These are phyloP conservation scores for Exocentrus adspersus DNA, from an alignment of 2,888 invertebrate species.

Conservation along the genomic window DNA sequence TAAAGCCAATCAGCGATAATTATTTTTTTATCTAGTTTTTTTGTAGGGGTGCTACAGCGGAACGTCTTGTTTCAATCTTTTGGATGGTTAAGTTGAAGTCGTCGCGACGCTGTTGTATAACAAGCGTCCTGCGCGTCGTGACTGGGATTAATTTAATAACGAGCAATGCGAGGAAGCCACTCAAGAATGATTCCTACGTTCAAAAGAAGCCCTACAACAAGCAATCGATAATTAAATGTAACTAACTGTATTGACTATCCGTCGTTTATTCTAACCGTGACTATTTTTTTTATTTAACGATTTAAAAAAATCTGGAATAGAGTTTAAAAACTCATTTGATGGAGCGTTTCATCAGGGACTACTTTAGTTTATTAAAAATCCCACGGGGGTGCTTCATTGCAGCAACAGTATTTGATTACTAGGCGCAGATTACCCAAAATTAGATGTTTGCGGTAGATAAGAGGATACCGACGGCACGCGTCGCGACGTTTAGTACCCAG, in stretches of 20 bases:
- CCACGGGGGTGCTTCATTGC: not conserved
- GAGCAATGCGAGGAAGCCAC: constrained; percentile 53
- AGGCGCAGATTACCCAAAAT: constrained; percentile 43
- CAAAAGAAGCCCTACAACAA: constrained; percentile 51
- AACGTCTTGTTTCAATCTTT: too few relatives aligned
- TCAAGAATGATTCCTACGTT: constrained; percentile 51
- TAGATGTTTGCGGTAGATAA: constrained; percentile 47
- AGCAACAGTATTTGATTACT: constrained; percentile 39
- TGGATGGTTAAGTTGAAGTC: not conserved
- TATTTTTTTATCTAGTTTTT: too few relatives aligned
- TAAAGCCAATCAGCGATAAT: too few relatives aligned
- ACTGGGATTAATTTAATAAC: constrained; percentile 55
- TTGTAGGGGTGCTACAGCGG: too few relatives aligned
- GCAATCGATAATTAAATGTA: constrained; percentile 49
- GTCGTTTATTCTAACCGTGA: too few relatives aligned
- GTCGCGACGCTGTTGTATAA: constrained; percentile 14
- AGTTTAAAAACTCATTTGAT: too few relatives aligned
- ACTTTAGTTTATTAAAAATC: constrained; percentile 13
- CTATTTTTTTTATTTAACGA: too few relatives aligned
- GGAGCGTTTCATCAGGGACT: too few relatives aligned
- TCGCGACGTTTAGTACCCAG: constrained; percentile 29
- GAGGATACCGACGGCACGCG: constrained; percentile 43
- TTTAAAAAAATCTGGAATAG: too few relatives aligned
- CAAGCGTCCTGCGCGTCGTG: constrained; percentile 24
- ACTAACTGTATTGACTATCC: constrained; percentile 23